phyloP scores from a whole-genome alignment of 2,113 vertebrate species.

The Desmodus rotundus region DNA sequence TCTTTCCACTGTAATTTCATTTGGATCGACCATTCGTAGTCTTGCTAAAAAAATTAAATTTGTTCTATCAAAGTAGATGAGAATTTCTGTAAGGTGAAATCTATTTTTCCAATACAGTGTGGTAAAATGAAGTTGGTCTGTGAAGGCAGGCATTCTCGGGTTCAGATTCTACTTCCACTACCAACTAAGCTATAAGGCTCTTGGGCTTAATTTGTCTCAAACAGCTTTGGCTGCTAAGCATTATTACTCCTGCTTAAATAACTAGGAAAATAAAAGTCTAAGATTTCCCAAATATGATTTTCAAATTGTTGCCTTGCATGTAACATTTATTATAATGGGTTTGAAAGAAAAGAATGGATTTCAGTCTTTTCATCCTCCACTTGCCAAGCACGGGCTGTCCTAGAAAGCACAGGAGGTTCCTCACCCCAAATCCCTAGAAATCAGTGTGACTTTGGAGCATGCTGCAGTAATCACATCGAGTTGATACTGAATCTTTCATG shows the following conservation, averaged over 20 bases:
- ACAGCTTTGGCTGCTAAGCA: not conserved
- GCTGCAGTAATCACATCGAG: not conserved
- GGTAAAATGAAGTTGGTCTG: not conserved
- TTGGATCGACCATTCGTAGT: not conserved
- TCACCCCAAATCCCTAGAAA: not conserved
- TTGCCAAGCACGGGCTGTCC: rapidly evolving
- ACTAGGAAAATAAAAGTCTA: not conserved
- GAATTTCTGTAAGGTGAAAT: not conserved
- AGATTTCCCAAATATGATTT: not conserved
- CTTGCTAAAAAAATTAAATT: not conserved
- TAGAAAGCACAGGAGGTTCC: rapidly evolving
- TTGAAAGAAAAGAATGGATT: not conserved
- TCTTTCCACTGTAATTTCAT: not conserved
- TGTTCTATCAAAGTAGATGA: not conserved
- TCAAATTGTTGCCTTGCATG: not conserved
- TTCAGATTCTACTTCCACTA: not conserved
- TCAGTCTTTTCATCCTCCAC: not conserved
- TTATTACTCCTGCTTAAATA: not conserved
- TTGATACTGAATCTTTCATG: not conserved
- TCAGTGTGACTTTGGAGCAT: not conserved
- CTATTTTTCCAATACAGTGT: not conserved
- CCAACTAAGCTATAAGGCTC: not conserved
- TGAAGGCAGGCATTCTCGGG: not conserved
- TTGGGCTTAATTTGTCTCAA: not conserved
- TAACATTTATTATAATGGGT: not conserved